Conservation (phyloP, 2,888 invertebrate genomes). For the Habrosyne pyritoides region DNA sequence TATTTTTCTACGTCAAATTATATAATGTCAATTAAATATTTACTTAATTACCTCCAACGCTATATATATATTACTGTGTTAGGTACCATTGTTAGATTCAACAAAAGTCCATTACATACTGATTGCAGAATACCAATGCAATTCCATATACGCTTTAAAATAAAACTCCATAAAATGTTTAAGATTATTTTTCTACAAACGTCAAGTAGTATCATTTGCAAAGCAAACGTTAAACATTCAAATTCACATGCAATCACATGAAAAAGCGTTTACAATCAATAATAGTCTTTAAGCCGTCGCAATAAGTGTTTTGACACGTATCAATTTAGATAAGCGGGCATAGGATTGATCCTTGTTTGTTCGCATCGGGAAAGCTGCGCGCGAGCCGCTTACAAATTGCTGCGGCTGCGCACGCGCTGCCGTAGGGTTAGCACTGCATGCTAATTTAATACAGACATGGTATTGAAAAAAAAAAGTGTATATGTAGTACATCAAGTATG, state of each 20-base stretch:
- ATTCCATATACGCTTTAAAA: background rate
- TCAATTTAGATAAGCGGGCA: constrained; percentile 38
- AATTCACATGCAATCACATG: constrained; percentile 10
- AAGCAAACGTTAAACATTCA: constrained; percentile 25
- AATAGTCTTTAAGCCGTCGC: constrained; percentile 20
- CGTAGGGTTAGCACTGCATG: constrained; percentile 45
- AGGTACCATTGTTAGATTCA: no score
- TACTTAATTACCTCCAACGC: no score
- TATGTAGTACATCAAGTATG: no score
- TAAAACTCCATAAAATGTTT: background rate
- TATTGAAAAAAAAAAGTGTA: no score
- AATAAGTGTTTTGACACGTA: constrained; percentile 39
- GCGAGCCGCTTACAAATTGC: constrained; percentile 68
- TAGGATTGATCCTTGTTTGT: constrained; percentile 41
- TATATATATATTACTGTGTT: no score
- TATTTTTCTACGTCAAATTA: no score
- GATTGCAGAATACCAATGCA: background rate
- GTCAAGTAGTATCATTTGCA: constrained; percentile 23
- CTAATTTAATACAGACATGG: background rate
- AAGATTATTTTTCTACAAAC: background rate
- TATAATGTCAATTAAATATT: no score
- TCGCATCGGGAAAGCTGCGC: constrained; percentile 41
- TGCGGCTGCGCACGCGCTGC: constrained; percentile 57
- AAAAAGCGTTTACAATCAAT: constrained; percentile 17
- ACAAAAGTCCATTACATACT: no score